Conservation (phyloP, 2,888 invertebrate species). For the Amblyjoppa fuscipennis region DNA sequence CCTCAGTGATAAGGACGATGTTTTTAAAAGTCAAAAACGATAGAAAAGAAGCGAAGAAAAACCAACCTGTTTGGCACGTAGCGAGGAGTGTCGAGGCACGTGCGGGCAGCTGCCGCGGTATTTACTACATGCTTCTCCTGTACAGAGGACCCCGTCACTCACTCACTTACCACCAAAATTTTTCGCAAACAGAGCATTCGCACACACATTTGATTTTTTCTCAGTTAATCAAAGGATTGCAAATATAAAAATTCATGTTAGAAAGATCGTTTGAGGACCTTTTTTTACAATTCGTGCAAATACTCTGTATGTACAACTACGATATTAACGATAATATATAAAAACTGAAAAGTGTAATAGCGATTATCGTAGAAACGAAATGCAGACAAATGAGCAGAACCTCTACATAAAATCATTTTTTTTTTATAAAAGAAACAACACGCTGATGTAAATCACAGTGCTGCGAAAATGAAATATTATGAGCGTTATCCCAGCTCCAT, state of each 20-base stretch:
- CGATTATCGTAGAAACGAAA: conserved; percentile 28
- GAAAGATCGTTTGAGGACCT: not conserved
- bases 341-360: conserved; percentile 48
- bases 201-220: conserved; percentile 1
- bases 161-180: conserved; percentile 81
- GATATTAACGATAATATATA: conserved; percentile 19
- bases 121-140: conserved; percentile 84
- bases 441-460: conserved; percentile 20
- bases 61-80: conserved; percentile 84
- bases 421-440: not conserved
- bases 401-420: conserved; percentile 13
- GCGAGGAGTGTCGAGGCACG: conserved; percentile 84
- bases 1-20: not conserved
- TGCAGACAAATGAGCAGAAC: conserved; percentile 50
- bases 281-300: conserved; percentile 28
- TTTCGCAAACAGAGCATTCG: conserved; percentile 52
- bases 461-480: conserved; percentile 41
- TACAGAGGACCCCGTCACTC: conserved; percentile 84
- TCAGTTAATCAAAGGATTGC: conserved; percentile 2
- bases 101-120: conserved; percentile 82
- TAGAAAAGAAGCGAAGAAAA: conserved; percentile 69
- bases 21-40: conserved; percentile 30
- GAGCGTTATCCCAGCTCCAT: conserved; percentile 5
- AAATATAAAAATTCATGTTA: not conserved
- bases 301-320: conserved; percentile 47